Conservation (phyloP, 2,797 vertebrate species). For the Caiman crocodilus region DNA sequence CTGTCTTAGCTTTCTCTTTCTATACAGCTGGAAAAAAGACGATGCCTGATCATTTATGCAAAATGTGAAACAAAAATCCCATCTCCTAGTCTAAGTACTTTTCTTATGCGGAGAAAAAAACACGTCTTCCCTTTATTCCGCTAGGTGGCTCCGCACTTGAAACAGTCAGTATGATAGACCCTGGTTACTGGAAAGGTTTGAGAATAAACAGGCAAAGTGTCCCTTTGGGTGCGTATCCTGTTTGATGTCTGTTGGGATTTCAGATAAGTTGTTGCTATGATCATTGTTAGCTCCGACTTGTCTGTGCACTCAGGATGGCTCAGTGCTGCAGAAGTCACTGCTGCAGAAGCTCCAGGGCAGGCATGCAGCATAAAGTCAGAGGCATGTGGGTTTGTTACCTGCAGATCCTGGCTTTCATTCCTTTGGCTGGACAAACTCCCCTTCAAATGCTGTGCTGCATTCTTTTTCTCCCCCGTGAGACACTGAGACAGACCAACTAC, state of each 20-base stretch:
- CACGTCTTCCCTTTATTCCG: constrained; percentile 26
- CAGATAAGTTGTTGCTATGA: background rate
- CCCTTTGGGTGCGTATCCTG: fast-evolving
- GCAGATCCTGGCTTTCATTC: background rate
- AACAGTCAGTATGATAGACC: background rate
- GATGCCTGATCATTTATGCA: background rate
- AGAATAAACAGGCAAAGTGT: background rate
- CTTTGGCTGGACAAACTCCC: too few species aligned
- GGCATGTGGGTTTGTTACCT: background rate
- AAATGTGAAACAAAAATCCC: background rate
- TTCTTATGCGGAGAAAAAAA: background rate
- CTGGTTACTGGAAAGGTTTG: fast-evolving
- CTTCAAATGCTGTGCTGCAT: too few species aligned
- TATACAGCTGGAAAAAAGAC: background rate
- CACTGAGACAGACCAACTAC: background rate
- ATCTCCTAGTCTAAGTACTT: fast-evolving
- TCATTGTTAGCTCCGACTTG: background rate
- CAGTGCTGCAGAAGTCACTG: background rate
- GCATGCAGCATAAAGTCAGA: background rate
- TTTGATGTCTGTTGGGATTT: background rate
- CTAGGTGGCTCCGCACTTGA: constrained; percentile 76
- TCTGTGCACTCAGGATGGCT: background rate
- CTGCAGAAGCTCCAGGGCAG: fast-evolving
- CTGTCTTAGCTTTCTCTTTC: background rate
- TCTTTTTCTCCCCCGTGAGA: background rate